Evolutionary conservation across 1,140 invertebrate genomes (phyloP), one percentile per base, ranked within the genome.

Genomic region (Drosophila subobscura): DNA sequence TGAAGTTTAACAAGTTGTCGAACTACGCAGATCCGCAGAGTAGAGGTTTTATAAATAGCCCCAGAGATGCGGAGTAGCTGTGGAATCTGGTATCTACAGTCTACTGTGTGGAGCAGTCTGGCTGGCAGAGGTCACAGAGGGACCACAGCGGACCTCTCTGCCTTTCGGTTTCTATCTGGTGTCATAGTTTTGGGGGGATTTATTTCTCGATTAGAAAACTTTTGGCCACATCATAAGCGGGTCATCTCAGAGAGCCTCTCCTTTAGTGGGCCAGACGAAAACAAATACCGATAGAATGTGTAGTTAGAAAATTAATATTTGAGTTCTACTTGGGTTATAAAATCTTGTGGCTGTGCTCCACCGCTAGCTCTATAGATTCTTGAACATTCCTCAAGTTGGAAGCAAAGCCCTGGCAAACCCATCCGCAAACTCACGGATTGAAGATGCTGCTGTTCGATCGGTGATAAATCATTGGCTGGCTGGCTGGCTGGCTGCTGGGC

Each of bases 1-100:
- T 83, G 79, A 83, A 79, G 79, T 83, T 83, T 83, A 83, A 83
- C 79, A 83, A 83, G 79, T 83, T 79, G 77, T 77, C 77, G 77
- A 74, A 73, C 71, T 37, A 70, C 56, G 52, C 42, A 23, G 55
- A 59, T 60, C 33, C 10, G 37, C 49, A 40, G 94, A 94, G 68
- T 56, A 47, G 50, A 49, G 58, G 51, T 72, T 75, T 77, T 77
- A 77, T 65, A 77, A 77, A 77, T 77, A 77, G 75, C 75, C 46
- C 59, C 56, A 37, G 33, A 54, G 47, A 68, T 58, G 59, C 25
- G 49, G 64, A 65, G 51, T 59, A 33, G 47, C 52, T 42, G n/a
- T 47, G 10, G 40, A 50, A 8, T 60, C 37, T 29, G 14, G 33
- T 12, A 12, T 37, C 33, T 12, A 12, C 10, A 37, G 10, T 37